Evolutionary conservation across 2,113 vertebrate species (phyloP).

Genomic region (Sigmodon hispidus): DNA sequence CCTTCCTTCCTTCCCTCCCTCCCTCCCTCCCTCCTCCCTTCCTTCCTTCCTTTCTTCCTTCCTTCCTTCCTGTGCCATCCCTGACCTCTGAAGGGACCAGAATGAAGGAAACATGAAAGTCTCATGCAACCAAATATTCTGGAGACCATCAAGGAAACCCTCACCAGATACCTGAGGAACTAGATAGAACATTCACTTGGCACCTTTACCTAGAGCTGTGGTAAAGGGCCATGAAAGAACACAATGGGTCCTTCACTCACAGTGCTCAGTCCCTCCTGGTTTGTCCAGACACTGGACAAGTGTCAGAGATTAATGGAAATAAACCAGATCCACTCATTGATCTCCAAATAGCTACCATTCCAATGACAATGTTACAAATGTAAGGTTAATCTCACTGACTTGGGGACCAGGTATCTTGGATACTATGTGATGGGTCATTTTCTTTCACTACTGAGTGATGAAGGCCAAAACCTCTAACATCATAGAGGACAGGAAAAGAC

Average conservation of each 20-base stretch:
- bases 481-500: background rate
- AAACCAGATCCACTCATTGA: background rate
- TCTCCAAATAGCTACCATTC: background rate
- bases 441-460: background rate
- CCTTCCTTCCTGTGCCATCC: background rate
- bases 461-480: background rate
- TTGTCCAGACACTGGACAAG: background rate
- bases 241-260: background rate
- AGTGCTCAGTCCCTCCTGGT: background rate
- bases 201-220: background rate
- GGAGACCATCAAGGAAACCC: background rate
- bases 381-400: background rate
- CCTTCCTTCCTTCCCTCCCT: background rate
- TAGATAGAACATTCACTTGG: background rate
- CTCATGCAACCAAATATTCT: rapidly evolving
- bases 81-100: background rate
- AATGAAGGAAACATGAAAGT: constrained; percentile 36
- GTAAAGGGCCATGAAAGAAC: background rate
- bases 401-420: background rate
- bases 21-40: background rate
- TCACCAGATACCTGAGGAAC: background rate
- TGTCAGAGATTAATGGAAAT: background rate
- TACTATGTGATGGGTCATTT: background rate
- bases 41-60: background rate
- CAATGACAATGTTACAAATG: background rate